phyloP scores from a whole-genome alignment of 2,113 vertebrate genomes.

The Lutjanus erythropterus region DNA sequence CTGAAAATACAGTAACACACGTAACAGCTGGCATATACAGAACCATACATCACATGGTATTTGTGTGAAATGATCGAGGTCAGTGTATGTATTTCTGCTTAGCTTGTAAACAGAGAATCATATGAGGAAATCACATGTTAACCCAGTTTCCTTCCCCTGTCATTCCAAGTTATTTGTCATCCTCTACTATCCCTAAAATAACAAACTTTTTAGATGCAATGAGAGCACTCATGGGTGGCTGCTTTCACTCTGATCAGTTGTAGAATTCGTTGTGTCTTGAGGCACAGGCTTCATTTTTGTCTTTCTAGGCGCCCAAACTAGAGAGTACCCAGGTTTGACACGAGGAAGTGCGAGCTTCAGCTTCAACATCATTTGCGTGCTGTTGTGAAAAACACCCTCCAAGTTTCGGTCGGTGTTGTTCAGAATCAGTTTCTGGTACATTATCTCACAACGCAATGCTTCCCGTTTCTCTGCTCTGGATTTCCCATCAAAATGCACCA shows the following conservation, averaged over 20 bases:
- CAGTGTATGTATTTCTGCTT: slow-evolving; percentile 12
- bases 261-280: accelerated
- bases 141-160: background rate
- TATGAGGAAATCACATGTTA: slow-evolving; percentile 19
- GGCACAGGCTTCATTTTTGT: background rate
- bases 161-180: background rate
- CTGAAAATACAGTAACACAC: background rate
- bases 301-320: slow-evolving; percentile 63
- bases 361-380: slow-evolving; percentile 69
- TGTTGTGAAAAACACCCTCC: slow-evolving; percentile 25
- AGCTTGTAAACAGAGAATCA: background rate
- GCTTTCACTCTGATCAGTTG: background rate
- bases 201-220: background rate
- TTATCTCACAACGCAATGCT: slow-evolving; percentile 78
- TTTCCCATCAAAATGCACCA: slow-evolving; percentile 73
- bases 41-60: background rate
- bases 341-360: slow-evolving; percentile 79
- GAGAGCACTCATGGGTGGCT: background rate
- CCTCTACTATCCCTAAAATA: too few relatives aligned
- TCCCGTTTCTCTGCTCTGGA: slow-evolving; percentile 71
- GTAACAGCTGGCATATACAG: background rate
- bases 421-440: slow-evolving; percentile 82
- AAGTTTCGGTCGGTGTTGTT: slow-evolving; percentile 73
- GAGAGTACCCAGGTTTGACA: slow-evolving; percentile 69
- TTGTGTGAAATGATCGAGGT: background rate